Conservation (phyloP, 2,113 vertebrate genomes). For the Gavialis gangeticus region DNA sequence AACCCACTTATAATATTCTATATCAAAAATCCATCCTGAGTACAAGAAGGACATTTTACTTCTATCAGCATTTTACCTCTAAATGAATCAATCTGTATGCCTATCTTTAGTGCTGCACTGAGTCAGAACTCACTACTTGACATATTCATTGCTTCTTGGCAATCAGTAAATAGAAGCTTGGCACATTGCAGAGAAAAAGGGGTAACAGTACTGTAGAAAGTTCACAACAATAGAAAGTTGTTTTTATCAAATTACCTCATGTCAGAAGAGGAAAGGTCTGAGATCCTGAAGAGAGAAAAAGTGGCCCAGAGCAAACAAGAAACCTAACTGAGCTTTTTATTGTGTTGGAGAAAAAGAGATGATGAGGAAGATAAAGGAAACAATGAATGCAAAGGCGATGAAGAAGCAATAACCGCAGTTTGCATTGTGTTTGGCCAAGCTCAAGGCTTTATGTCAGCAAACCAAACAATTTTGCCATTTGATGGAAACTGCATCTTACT, state of each 20-base stretch:
- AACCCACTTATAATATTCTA: not conserved
- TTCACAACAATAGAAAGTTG: not conserved
- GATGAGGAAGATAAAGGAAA: too few species aligned
- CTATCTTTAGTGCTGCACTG: not conserved
- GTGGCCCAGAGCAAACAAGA: not conserved
- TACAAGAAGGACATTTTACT: not conserved
- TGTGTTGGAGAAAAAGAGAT: too few species aligned
- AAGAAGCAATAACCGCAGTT: too few species aligned
- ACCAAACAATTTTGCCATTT: too few species aligned
- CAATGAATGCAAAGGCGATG: too few species aligned
- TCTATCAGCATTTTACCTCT: not conserved
- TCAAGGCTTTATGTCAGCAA: too few species aligned
- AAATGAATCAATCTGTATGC: not conserved
- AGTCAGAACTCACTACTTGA: not conserved
- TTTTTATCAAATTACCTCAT: not conserved
- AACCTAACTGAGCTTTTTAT: not conserved
- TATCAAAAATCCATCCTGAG: not conserved
- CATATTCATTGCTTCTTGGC: not conserved
- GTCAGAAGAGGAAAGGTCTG: not conserved
- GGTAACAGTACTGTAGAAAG: not conserved
- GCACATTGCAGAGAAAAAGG: not conserved
- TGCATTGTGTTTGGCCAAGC: too few species aligned
- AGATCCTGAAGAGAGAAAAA: not conserved
- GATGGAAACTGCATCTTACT: too few species aligned
- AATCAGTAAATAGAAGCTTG: accelerated